phyloP scores from a whole-genome alignment of 1,140 invertebrate genomes.

The Microplitis demolitor region DNA sequence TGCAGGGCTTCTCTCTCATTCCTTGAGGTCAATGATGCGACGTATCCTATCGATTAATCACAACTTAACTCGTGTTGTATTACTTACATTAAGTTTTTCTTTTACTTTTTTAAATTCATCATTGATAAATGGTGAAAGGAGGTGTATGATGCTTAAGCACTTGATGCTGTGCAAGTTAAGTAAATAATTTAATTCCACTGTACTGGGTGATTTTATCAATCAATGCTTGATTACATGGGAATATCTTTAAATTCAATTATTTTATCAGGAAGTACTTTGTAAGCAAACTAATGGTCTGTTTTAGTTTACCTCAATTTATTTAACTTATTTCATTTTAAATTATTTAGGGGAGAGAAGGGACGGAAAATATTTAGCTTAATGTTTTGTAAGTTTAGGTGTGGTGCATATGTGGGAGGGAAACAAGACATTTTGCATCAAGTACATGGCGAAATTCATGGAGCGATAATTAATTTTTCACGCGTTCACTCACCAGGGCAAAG shows the following conservation, averaged over 20 bases:
- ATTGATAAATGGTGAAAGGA: constrained; percentile 8
- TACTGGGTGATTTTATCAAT: background rate
- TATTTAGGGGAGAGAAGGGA: background rate
- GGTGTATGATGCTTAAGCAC: background rate
- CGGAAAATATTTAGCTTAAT: background rate
- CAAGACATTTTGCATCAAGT: constrained; percentile 18
- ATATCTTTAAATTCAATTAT: background rate
- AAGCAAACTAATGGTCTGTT: too few species aligned
- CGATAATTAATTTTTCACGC: constrained; percentile 57
- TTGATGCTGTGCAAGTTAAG: constrained; percentile 2
- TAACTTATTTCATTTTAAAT: too few species aligned
- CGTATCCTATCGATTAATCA: constrained; percentile 25
- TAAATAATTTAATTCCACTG: too few species aligned
- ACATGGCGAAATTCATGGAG: constrained; percentile 17
- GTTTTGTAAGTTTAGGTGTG: background rate
- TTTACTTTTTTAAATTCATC: background rate
- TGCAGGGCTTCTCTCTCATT: background rate
- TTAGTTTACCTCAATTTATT: too few species aligned
- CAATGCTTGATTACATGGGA: constrained; percentile 11
- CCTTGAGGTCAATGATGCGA: constrained; percentile 25
- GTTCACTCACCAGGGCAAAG: constrained; percentile 39
- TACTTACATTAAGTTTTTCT: background rate
- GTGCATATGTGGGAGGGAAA: constrained; percentile 1
- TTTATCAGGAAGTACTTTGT: too few species aligned
- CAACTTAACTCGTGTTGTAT: background rate